Percentiles rank a stretch among this genome's conserved stretches.
Evolutionary conservation across 2,113 vertebrate genomes (phyloP).

Genomic region (Lamprologus ornatipinnis): DNA sequence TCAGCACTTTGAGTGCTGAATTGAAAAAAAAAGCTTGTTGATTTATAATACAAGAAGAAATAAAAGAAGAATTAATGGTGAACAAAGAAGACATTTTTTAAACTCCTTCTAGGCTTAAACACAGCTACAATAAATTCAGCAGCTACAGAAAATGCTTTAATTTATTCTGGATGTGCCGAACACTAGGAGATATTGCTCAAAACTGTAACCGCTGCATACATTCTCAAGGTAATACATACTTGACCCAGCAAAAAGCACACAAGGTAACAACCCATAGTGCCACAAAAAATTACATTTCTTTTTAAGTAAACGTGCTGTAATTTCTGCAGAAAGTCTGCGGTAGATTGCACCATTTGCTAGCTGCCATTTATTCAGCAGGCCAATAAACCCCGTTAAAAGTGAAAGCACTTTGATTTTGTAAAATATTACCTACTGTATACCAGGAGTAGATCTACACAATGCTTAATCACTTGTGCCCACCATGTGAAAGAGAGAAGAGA

Average conservation of each 20-base stretch:
- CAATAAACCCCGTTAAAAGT: background rate
- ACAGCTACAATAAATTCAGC: background rate
- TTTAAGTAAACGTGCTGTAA: background rate
- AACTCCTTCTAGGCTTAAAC: background rate
- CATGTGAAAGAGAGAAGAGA: background rate
- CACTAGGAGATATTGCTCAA: background rate
- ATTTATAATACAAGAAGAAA: background rate
- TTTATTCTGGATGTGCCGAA: background rate
- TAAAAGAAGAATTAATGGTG: background rate
- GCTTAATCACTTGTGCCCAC: slow-evolving; percentile 20
- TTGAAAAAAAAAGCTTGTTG: background rate
- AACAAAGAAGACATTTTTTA: background rate
- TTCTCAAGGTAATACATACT: background rate
- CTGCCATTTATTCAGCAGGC: background rate
- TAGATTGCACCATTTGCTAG: background rate
- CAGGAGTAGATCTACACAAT: slow-evolving; percentile 3
- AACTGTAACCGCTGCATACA: background rate
- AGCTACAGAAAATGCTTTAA: background rate
- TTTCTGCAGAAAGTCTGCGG: background rate
- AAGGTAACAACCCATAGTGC: background rate
- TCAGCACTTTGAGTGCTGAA: background rate
- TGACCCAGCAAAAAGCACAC: background rate
- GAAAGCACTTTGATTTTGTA: slow-evolving; percentile 12
- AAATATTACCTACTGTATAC: slow-evolving; percentile 7
- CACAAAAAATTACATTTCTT: background rate